Evolutionary conservation across 2,113 vertebrate species (phyloP).

Genomic region (Mola mola): DNA sequence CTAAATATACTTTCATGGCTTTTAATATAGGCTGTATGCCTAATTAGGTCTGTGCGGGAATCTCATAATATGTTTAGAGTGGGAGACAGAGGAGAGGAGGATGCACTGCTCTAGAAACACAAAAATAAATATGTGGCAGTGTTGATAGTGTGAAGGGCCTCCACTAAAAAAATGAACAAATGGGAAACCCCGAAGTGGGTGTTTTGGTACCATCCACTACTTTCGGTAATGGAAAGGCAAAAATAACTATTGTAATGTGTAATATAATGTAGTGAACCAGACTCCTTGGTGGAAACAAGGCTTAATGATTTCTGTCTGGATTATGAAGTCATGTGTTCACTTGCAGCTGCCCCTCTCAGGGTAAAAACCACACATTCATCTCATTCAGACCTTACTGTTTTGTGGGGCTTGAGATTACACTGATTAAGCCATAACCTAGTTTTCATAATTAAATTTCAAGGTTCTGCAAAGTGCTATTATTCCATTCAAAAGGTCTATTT

Average conservation of each 20-base stretch:
- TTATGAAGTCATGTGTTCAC: constrained; percentile 57
- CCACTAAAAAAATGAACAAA: background rate
- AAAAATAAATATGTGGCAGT: background rate
- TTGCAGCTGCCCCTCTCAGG: constrained; percentile 12
- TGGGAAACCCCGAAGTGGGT: background rate
- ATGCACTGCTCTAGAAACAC: background rate
- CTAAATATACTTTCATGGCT: too few species aligned
- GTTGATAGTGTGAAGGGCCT: background rate
- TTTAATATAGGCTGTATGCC: too few species aligned
- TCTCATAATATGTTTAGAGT: too few species aligned
- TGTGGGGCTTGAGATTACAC: constrained; percentile 18
- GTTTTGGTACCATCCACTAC: background rate
- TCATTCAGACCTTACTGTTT: constrained; percentile 23
- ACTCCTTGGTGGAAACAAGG: background rate
- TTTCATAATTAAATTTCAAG: constrained; percentile 51
- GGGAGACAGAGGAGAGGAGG: background rate
- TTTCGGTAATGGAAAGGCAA: background rate
- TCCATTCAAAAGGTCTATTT: constrained; percentile 37
- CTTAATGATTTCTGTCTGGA: constrained; percentile 38
- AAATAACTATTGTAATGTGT: background rate
- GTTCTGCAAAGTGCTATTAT: constrained; percentile 45
- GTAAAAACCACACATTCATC: constrained; percentile 40
- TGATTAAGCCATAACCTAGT: constrained; percentile 55
- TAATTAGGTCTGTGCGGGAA: too few species aligned
- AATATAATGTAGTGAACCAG: background rate